Conservation (phyloP, 2,113 vertebrate genomes). For the Cricetomys ansorgei region DNA sequence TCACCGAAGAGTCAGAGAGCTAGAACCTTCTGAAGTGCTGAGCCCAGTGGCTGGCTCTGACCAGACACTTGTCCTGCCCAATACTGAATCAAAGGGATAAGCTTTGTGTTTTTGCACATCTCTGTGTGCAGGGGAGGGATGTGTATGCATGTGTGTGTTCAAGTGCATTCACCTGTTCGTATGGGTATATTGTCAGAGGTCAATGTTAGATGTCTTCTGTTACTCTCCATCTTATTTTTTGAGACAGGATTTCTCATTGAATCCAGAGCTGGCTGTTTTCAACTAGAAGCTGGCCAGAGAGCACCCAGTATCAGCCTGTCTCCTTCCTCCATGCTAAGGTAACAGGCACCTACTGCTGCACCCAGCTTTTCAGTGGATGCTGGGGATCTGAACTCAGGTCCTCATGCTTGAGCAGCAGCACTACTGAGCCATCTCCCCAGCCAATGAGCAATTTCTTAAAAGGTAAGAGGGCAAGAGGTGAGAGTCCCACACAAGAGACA, state of each 20-base stretch:
- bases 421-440: neutral
- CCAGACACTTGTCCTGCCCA: constrained; percentile 16
- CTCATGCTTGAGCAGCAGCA: neutral
- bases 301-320: neutral
- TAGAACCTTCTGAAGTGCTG: neutral
- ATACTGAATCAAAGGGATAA: neutral
- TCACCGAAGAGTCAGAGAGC: neutral
- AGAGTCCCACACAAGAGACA: neutral
- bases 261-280: neutral
- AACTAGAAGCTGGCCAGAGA: neutral
- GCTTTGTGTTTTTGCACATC: neutral
- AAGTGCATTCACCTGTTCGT: neutral
- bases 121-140: neutral
- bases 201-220: neutral
- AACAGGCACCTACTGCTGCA: neutral
- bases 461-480: neutral
- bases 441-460: neutral
- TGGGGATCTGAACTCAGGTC: neutral
- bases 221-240: neutral
- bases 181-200: neutral
- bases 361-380: neutral
- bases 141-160: neutral
- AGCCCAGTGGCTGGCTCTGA: neutral
- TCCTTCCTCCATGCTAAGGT: neutral
- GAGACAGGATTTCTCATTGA: neutral